A percentile compares a stretch with the other conserved stretches of the same genome.
Evolutionary conservation across 2,797 vertebrate genomes (phyloP).

Genomic region (Limnodromus scolopaceus): DNA sequence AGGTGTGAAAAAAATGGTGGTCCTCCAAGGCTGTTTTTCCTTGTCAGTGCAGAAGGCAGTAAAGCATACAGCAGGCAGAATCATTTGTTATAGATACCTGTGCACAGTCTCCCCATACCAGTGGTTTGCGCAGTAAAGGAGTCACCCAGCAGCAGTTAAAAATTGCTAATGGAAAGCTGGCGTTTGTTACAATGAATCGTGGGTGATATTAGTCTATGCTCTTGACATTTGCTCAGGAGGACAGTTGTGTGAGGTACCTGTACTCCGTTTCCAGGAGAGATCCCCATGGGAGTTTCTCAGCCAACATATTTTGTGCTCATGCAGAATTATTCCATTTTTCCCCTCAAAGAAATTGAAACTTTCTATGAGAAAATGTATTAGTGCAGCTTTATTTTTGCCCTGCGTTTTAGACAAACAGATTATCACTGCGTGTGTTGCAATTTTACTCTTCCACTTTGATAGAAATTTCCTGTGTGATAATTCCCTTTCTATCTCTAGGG

Average conservation of each 20-base stretch:
- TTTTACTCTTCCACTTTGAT: background rate
- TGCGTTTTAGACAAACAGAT: background rate
- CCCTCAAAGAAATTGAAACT: background rate
- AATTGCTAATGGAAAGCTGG: background rate
- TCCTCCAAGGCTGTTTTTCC: background rate
- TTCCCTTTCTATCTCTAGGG: background rate
- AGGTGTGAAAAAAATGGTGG: background rate
- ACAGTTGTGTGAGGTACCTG: background rate
- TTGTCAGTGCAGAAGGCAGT: background rate
- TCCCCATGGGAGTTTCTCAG: background rate
- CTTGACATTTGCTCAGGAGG: background rate
- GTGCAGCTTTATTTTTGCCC: background rate
- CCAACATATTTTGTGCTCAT: background rate
- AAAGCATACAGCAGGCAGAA: background rate
- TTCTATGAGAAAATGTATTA: background rate
- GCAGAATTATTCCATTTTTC: background rate
- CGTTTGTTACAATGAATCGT: background rate
- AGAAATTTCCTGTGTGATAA: background rate
- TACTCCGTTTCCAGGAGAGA: background rate
- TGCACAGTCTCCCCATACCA: background rate
- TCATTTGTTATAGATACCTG: background rate
- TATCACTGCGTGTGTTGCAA: background rate
- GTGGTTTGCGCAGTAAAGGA: background rate
- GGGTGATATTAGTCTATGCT: background rate
- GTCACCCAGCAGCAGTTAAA: background rate